Percentiles rank a stretch among this genome's conserved stretches.
phyloP scores from a whole-genome alignment of 2,113 vertebrate genomes.

The Cariama cristata region DNA sequence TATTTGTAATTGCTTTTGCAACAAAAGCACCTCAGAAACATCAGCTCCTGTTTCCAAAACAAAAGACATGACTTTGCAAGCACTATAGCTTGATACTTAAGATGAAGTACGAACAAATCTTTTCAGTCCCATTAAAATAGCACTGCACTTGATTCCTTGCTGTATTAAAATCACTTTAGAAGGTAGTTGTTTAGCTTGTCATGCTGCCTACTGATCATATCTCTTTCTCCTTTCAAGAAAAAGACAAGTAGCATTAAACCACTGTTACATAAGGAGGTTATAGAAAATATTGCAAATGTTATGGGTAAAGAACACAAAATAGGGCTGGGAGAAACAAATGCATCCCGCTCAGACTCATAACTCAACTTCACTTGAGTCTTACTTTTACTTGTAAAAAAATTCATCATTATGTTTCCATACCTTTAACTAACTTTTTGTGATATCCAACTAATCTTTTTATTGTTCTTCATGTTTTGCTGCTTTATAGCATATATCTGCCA shows the following conservation, averaged over 20 bases:
- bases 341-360: neutral
- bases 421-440: neutral
- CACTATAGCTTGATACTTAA: neutral
- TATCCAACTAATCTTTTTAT: neutral
- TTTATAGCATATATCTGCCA: neutral
- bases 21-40: neutral
- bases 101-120: constrained; percentile 45
- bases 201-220: constrained; percentile 40
- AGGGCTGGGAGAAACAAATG: constrained; percentile 8
- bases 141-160: constrained; percentile 3
- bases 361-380: neutral
- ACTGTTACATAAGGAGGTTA: neutral
- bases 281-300: neutral
- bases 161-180: constrained; percentile 63
- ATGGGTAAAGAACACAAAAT: constrained; percentile 2
- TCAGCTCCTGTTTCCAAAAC: neutral
- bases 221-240: constrained; percentile 58
- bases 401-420: neutral
- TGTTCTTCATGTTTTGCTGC: neutral
- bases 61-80: neutral
- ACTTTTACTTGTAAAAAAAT: neutral
- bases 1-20: neutral
- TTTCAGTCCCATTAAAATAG: constrained; percentile 37
- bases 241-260: constrained; percentile 59
- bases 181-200: constrained; percentile 59